Conservation (phyloP, 2,797 vertebrate genomes). For the Hoplostethus mediterraneus region DNA sequence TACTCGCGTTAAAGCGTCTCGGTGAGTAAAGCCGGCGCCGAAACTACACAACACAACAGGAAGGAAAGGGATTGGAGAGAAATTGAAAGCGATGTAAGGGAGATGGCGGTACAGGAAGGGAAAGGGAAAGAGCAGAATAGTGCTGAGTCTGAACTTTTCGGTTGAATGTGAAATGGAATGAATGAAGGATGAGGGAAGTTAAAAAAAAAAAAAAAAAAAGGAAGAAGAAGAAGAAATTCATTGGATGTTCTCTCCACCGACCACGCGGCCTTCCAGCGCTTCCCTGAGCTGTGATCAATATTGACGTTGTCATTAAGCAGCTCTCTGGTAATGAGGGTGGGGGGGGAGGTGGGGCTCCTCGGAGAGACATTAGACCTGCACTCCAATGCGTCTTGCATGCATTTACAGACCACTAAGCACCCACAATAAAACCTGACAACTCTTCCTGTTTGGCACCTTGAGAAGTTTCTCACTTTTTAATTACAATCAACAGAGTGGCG, state of each 20-base stretch:
- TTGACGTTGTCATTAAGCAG: slow-evolving; percentile 83
- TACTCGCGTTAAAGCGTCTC: slow-evolving; percentile 26
- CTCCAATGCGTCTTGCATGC: slow-evolving; percentile 57
- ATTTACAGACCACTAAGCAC: slow-evolving; percentile 51
- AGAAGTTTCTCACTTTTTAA: slow-evolving; percentile 56
- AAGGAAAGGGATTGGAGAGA: slow-evolving; percentile 40
- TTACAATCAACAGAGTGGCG: slow-evolving; percentile 31
- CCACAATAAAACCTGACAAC: slow-evolving; percentile 31
- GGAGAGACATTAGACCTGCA: slow-evolving; percentile 74
- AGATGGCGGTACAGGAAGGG: slow-evolving; percentile 52
- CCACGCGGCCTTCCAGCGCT: slow-evolving; percentile 66
- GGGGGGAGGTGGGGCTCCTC: slow-evolving; percentile 66
- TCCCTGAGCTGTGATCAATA: slow-evolving; percentile 81
- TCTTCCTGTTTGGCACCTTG: slow-evolving; percentile 28
- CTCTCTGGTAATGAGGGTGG: slow-evolving; percentile 80
- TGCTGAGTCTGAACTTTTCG: slow-evolving; percentile 69
- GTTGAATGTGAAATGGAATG: slow-evolving; percentile 63
- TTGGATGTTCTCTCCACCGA: slow-evolving; percentile 65
- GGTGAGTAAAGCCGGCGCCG: slow-evolving; percentile 28
- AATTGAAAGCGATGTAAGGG: slow-evolving; percentile 60
- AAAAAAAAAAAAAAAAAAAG: slow-evolving; percentile 56
- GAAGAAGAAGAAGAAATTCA: slow-evolving; percentile 55
- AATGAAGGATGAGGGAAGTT: slow-evolving; percentile 69
- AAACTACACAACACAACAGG: slow-evolving; percentile 15
- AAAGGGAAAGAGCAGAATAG: slow-evolving; percentile 48